phyloP scores from a whole-genome alignment of 2,797 vertebrate species.

The Semotilus atromaculatus region DNA sequence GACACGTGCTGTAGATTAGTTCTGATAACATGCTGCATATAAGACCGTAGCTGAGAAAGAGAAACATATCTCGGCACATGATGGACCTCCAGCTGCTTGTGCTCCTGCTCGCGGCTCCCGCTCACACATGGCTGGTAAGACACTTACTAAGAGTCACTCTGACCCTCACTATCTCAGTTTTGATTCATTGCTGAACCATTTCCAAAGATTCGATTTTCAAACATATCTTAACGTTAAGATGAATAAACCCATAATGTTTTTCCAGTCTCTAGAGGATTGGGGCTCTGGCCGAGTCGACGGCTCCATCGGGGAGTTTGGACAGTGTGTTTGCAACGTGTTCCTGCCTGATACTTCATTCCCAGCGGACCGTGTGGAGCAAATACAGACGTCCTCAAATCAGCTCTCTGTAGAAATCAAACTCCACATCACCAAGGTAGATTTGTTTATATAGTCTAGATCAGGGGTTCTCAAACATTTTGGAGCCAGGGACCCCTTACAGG shows the following conservation, averaged over 20 bases:
- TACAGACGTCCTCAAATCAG: slow-evolving; percentile 71
- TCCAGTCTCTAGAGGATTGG: slow-evolving; percentile 71
- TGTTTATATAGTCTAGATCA: not conserved
- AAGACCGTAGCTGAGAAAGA: slow-evolving; percentile 43
- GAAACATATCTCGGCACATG: slow-evolving; percentile 45
- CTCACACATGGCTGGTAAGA: slow-evolving; percentile 68
- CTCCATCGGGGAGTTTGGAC: slow-evolving; percentile 74
- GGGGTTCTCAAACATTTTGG: no score
- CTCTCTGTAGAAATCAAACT: slow-evolving; percentile 69
- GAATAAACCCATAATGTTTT: not conserved
- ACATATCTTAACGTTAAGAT: not conserved
- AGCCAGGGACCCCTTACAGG: no score
- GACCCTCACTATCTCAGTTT: not conserved
- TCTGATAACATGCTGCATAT: slow-evolving; percentile 68
- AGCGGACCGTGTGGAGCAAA: slow-evolving; percentile 76
- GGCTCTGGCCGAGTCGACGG: slow-evolving; percentile 77
- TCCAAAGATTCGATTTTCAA: not conserved
- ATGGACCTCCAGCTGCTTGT: slow-evolving; percentile 66
- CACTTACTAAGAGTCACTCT: slow-evolving; percentile 48
- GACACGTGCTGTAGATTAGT: slow-evolving; percentile 53
- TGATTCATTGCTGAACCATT: not conserved
- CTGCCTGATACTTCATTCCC: slow-evolving; percentile 85
- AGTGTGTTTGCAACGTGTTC: slow-evolving; percentile 82
- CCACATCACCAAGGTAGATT: slow-evolving; percentile 65
- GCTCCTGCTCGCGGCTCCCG: slow-evolving; percentile 56